phyloP scores from a whole-genome alignment of 2,113 vertebrate species.

The Gnathonemus echidnorhynchus region DNA sequence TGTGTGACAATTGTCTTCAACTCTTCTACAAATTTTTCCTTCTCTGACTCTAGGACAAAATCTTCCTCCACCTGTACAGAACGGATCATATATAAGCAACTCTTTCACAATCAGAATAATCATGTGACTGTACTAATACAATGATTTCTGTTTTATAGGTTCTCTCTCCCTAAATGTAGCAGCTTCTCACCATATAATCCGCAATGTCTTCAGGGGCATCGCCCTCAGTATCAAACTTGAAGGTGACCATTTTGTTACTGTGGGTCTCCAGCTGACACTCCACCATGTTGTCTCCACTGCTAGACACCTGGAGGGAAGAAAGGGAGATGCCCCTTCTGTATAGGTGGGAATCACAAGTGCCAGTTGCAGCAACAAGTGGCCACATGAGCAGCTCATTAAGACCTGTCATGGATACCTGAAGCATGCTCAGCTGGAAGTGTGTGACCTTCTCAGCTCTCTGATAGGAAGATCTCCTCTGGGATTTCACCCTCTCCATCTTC shows the following conservation, averaged over 20 bases:
- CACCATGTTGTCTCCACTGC: constrained; percentile 82
- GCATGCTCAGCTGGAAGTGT: constrained; percentile 78
- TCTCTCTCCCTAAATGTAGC: neutral
- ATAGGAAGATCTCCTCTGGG: constrained; percentile 68
- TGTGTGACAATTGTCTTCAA: constrained; percentile 68
- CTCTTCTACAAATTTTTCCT: constrained; percentile 79
- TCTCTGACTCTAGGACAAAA: constrained; percentile 79
- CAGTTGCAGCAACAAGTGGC: neutral
- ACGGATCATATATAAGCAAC: neutral
- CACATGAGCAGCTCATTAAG: neutral
- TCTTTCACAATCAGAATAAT: neutral
- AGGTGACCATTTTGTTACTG: constrained; percentile 91
- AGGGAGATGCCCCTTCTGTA: neutral
- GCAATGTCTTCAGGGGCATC: constrained; percentile 85
- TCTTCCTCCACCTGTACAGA: constrained; percentile 75
- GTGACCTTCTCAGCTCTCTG: constrained; percentile 69
- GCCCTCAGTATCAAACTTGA: constrained; percentile 87
- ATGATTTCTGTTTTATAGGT: neutral
- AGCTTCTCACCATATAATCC: constrained; percentile 73
- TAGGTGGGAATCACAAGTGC: neutral
- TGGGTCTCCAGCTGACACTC: constrained; percentile 90
- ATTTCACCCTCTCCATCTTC: constrained; percentile 70
- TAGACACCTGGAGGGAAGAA: constrained; percentile 62
- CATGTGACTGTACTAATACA: neutral
- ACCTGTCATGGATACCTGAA: constrained; percentile 60